Percentiles rank a stretch among this genome's conserved stretches.
These are phyloP conservation scores for Lepidonotus clava DNA, from an alignment of 2,888 invertebrate genomes.

Conservation along the genomic window DNA sequence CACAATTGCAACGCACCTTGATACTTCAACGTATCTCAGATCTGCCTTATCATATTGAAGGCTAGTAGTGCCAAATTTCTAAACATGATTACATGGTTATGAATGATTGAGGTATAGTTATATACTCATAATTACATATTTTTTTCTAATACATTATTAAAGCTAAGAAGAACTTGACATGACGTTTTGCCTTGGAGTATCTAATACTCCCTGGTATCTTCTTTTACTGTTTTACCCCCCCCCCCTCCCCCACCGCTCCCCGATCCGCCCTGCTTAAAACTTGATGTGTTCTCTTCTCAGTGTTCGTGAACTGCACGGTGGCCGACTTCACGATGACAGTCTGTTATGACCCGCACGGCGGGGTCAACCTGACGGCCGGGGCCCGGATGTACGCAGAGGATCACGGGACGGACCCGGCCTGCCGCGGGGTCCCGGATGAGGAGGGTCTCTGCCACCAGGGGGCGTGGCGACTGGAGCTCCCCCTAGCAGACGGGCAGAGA, in stretches of 20 bases:
- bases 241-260: background rate
- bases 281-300: background rate
- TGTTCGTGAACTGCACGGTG: conserved; percentile 43
- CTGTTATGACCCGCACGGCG: conserved; percentile 33
- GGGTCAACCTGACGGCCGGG: conserved; percentile 13
- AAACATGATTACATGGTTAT: too few species aligned
- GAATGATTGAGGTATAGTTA: too few species aligned
- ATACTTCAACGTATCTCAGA: too few species aligned
- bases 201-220: too few species aligned
- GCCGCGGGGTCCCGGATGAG: background rate
- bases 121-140: too few species aligned
- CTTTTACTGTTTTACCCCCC: too few species aligned
- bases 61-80: too few species aligned
- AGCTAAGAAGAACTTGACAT: too few species aligned
- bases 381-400: conserved; percentile 5
- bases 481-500: background rate
- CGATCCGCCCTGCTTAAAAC: background rate
- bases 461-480: background rate
- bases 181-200: too few species aligned
- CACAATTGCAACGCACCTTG: too few species aligned
- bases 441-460: background rate
- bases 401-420: background rate
- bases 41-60: too few species aligned
- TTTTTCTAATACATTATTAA: too few species aligned
- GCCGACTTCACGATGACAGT: conserved; percentile 15